Evolutionary conservation across 2,888 invertebrate genomes (phyloP).

Genomic region (Allolobophora icterica): DNA sequence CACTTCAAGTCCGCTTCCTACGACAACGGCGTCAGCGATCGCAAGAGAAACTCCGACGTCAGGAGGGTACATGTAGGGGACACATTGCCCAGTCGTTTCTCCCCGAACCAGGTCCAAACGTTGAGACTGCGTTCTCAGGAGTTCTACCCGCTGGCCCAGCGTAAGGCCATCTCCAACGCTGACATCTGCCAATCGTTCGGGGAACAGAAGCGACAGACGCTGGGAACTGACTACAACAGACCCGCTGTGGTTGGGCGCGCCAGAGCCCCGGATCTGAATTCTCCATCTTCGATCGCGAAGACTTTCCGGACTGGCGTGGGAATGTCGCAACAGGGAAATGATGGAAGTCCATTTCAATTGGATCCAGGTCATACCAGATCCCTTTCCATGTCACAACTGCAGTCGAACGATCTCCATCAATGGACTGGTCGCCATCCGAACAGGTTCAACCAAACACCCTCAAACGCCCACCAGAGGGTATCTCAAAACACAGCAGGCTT

Average conservation of each 20-base stretch:
- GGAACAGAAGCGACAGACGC: background rate
- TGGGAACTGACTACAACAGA: background rate
- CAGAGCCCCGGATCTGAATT: background rate
- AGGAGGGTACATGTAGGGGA: background rate
- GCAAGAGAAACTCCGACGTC: background rate
- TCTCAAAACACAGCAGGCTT: background rate
- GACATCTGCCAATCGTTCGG: background rate
- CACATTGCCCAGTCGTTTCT: background rate
- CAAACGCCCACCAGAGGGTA: background rate
- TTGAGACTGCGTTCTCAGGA: background rate
- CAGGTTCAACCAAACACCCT: background rate
- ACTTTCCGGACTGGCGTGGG: background rate
- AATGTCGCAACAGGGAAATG: background rate
- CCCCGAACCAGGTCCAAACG: background rate
- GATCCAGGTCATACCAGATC: background rate
- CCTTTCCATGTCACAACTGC: constrained; percentile 7
- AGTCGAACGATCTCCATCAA: background rate
- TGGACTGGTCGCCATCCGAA: background rate
- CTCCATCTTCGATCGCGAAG: background rate
- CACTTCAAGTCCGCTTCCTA: constrained; percentile 4
- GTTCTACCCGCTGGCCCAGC: background rate
- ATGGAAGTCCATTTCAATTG: background rate
- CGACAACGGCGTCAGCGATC: background rate
- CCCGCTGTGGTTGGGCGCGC: background rate
- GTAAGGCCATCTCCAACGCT: background rate